phyloP scores from a whole-genome alignment of 1,140 invertebrate genomes.

The Orius laevigatus region DNA sequence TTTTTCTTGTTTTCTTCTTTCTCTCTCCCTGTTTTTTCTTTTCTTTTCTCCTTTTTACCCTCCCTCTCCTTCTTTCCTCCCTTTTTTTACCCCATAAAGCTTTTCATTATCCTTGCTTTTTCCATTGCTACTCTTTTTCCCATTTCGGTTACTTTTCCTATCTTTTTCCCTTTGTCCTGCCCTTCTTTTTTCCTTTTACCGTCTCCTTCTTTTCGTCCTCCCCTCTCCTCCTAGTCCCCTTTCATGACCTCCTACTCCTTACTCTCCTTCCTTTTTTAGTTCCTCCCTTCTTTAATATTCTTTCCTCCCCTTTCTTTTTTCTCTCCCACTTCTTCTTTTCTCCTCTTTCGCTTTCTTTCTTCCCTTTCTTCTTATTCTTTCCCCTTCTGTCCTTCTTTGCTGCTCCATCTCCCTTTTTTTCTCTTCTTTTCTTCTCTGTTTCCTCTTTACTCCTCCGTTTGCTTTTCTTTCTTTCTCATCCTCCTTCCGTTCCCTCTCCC shows the following conservation, averaged over 20 bases:
- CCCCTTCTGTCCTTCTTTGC: not conserved
- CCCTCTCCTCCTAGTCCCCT: not conserved
- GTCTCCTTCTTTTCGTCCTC: not conserved
- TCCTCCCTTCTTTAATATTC: too few relatives aligned
- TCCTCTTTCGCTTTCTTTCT: not conserved
- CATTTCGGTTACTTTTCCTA: not conserved
- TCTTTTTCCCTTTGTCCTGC: not conserved
- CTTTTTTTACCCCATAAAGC: too few relatives aligned
- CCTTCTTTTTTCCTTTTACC: not conserved
- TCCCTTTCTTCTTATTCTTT: too few relatives aligned
- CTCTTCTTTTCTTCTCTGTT: too few relatives aligned
- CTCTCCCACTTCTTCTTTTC: not conserved
- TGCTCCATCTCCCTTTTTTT: too few relatives aligned
- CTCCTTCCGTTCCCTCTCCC: too few relatives aligned
- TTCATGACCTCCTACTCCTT: not conserved
- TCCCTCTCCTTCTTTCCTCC: too few relatives aligned
- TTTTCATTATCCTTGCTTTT: not conserved
- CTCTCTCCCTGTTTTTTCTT: too few relatives aligned
- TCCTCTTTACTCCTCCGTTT: too few relatives aligned
- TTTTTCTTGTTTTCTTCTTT: too few relatives aligned
- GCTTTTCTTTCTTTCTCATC: too few relatives aligned
- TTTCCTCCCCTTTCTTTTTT: not conserved
- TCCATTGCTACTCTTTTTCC: not conserved
- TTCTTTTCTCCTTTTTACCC: too few relatives aligned
- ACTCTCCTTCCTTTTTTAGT: not conserved